These are phyloP conservation scores for Otocyon megalotis DNA, from an alignment of 2,113 vertebrate species.

Conservation along the genomic window DNA sequence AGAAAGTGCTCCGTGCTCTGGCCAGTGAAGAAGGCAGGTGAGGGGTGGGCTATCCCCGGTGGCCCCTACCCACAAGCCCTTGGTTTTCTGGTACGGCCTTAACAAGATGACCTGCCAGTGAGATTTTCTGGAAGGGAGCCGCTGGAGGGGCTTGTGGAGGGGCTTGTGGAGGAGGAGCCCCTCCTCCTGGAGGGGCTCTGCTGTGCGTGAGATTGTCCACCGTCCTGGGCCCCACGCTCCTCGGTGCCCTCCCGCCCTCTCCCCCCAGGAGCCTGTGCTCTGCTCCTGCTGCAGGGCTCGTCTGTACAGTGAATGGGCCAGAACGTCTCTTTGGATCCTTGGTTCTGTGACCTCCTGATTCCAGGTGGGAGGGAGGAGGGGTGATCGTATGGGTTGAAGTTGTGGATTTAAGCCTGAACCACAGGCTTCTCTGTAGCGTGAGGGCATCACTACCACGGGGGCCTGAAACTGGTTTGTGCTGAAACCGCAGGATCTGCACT, in stretches of 20 bases:
- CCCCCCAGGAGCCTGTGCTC: background rate
- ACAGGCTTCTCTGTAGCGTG: background rate
- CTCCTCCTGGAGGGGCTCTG: background rate
- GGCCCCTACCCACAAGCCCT: background rate
- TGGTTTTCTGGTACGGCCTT: rapidly evolving
- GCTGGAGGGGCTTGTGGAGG: too few relatives aligned
- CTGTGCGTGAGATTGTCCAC: background rate
- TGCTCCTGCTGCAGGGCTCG: background rate
- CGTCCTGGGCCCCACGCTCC: background rate
- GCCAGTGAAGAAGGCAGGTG: background rate
- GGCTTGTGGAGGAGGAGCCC: too few relatives aligned
- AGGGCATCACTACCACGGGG: too few relatives aligned
- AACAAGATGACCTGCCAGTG: rapidly evolving
- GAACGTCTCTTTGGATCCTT: background rate
- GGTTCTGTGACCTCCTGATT: background rate
- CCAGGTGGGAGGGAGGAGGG: background rate
- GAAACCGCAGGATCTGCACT: background rate
- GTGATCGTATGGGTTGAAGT: rapidly evolving
- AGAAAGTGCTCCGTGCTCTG: rapidly evolving
- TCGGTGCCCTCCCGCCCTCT: background rate
- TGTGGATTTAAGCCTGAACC: background rate
- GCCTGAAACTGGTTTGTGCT: background rate
- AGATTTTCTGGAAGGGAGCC: background rate
- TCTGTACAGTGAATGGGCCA: rapidly evolving
- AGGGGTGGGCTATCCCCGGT: rapidly evolving